A percentile compares a stretch with the other conserved stretches of the same genome.
phyloP scores from a whole-genome alignment of 2,113 vertebrate genomes.

The Cyanoderma ruficeps region DNA sequence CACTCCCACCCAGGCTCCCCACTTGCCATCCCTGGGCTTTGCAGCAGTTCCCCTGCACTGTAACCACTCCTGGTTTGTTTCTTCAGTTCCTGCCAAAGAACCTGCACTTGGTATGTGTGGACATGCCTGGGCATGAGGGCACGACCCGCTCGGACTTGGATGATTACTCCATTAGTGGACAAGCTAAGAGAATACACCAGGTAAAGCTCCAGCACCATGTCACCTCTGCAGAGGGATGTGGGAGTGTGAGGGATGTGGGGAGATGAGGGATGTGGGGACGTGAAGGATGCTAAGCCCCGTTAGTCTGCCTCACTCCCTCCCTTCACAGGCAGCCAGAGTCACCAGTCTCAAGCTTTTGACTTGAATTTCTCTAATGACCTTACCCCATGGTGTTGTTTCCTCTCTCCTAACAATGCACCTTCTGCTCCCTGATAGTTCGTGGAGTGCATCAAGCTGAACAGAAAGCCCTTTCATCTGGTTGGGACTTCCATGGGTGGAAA shows the following conservation, averaged over 20 bases:
- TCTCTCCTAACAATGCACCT: not conserved
- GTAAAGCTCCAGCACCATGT: constrained; percentile 55
- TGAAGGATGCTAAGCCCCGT: fast-evolving
- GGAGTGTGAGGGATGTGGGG: not conserved
- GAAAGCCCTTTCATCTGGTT: constrained; percentile 89
- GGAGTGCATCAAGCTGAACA: constrained; percentile 86
- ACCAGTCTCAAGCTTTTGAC: not conserved
- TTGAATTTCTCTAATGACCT: not conserved
- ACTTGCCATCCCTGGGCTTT: not conserved
- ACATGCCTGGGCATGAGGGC: constrained; percentile 94
- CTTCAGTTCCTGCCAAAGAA: constrained; percentile 85
- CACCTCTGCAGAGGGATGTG: not conserved
- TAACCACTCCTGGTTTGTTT: constrained; percentile 1
- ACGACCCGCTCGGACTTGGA: constrained; percentile 84
- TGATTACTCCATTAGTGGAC: constrained; percentile 90
- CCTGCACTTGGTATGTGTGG: constrained; percentile 89
- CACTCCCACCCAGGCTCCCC: fast-evolving
- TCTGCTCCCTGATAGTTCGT: constrained; percentile 84
- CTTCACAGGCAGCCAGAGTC: not conserved
- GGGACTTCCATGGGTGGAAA: constrained; percentile 95
- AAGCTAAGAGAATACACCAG: constrained; percentile 90
- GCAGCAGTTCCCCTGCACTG: not conserved
- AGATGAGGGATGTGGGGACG: not conserved
- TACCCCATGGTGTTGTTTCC: not conserved
- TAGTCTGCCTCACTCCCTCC: not conserved